phyloP scores from a whole-genome alignment of 2,888 invertebrate genomes.

The Aromia moschata region DNA sequence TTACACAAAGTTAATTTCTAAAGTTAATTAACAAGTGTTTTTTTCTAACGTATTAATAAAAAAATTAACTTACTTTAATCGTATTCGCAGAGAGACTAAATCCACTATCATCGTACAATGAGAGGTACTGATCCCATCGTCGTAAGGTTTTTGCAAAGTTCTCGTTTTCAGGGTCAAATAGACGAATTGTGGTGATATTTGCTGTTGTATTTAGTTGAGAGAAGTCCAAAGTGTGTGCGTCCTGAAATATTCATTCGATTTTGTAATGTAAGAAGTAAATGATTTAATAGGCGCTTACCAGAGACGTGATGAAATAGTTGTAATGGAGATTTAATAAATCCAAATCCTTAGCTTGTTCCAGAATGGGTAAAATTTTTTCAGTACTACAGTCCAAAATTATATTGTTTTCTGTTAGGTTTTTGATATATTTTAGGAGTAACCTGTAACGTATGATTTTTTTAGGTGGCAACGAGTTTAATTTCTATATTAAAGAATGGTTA shows the following conservation, averaged over 20 bases:
- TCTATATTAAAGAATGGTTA: too few species aligned
- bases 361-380: slow-evolving; percentile 67
- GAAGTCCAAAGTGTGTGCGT: slow-evolving; percentile 67
- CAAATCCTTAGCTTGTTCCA: slow-evolving; percentile 79
- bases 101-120: slow-evolving; percentile 36
- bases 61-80: slow-evolving; percentile 15
- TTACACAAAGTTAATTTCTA: too few species aligned
- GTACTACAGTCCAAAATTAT: slow-evolving; percentile 80
- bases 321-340: slow-evolving; percentile 79
- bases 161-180: slow-evolving; percentile 68
- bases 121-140: slow-evolving; percentile 39
- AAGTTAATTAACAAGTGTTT: not conserved
- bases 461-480: too few species aligned
- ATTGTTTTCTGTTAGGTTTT: slow-evolving; percentile 75
- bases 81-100: slow-evolving; percentile 12
- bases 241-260: slow-evolving; percentile 9
- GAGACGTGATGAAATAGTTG: slow-evolving; percentile 70
- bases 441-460: slow-evolving; percentile 63
- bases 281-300: too few species aligned
- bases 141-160: slow-evolving; percentile 57
- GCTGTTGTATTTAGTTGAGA: slow-evolving; percentile 69
- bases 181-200: slow-evolving; percentile 75
- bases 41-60: not conserved
- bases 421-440: slow-evolving; percentile 78
- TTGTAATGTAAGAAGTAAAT: not conserved